Percentiles rank a stretch among this genome's conserved stretches.
These are phyloP conservation scores for Alitta virens DNA, from an alignment of 2,888 invertebrate species.

Conservation along the genomic window DNA sequence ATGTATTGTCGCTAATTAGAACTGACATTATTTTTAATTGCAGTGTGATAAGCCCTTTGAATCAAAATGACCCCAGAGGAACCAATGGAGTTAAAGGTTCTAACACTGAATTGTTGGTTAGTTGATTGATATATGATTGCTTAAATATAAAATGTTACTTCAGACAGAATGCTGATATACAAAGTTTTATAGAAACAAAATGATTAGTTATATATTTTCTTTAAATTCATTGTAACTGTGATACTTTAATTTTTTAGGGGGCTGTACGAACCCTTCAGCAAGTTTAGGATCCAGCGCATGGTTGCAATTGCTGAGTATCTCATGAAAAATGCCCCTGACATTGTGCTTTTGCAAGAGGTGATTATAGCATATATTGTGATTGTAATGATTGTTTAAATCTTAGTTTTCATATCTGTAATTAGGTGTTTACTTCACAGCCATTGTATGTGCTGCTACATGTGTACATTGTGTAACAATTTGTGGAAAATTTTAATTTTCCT, in stretches of 20 bases:
- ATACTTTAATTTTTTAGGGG: neutral
- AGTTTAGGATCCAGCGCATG: neutral
- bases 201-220: neutral
- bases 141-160: neutral
- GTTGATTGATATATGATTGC: neutral
- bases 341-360: neutral
- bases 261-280: neutral
- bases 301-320: neutral
- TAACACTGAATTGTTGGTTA: constrained; percentile 1
- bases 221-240: neutral
- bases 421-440: too few relatives aligned
- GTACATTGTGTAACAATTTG: too few relatives aligned
- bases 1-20: too few relatives aligned
- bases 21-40: too few relatives aligned
- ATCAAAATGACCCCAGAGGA: too few relatives aligned
- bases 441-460: too few relatives aligned
- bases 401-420: too few relatives aligned
- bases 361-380: neutral
- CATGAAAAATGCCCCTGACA: neutral
- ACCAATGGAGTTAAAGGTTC: neutral
- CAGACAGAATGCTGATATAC: neutral
- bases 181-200: neutral
- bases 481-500: too few relatives aligned
- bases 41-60: too few relatives aligned
- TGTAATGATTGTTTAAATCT: too few relatives aligned